Evolutionary conservation across 2,797 vertebrate genomes (phyloP), one percentile per base, ranked within the genome.

Genomic region (Acomys russatus): DNA sequence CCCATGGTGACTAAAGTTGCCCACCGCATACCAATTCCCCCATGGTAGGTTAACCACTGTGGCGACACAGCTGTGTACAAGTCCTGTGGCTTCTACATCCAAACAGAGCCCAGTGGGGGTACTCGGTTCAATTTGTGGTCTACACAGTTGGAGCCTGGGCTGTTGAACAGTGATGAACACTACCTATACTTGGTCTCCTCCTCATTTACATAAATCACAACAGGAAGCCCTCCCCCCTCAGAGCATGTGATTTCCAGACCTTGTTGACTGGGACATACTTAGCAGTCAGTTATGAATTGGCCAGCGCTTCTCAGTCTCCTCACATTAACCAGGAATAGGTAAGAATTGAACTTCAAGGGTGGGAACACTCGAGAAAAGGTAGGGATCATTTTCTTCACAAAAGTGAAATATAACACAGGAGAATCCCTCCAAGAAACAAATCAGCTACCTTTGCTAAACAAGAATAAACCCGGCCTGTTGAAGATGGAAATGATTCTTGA

Each of bases 1-100:
- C 97, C 97, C 96, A 91, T 95, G 68, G 96, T 97, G 96, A 97
- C 92, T 92, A 96, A 95, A 17, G n/a, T 91, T 94, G 88, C 95
- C 97, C 79, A 88, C 97, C 88, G 3, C 92, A 97, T 71, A 92
- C 76, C 96, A 96, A 94, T 97, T 97, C 94, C 97, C 96, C 82
- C 1, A 77, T 49, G 93, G 91, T 88, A 73, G 96, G 96, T 96
- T 97, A 97, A 98, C 96, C 97, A 91, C 94, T 96, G 96, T 4
- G 95, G 96, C 11, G 0, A 90, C 94, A 89, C 97, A 98, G 96
- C 97, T 97, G 97, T 95, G 93, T 80, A 38, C 86, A 88, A 23
- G 82, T 89, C 63, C 23, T 30, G 49, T 0, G 14, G 93, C 77
- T 78, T 83, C 92, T 94, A 68, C 84, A 85, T 85, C 94, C 23